Percentiles rank a stretch among this genome's conserved stretches.
phyloP scores from a whole-genome alignment of 2,888 invertebrate species.

The Agrotis clavis region DNA sequence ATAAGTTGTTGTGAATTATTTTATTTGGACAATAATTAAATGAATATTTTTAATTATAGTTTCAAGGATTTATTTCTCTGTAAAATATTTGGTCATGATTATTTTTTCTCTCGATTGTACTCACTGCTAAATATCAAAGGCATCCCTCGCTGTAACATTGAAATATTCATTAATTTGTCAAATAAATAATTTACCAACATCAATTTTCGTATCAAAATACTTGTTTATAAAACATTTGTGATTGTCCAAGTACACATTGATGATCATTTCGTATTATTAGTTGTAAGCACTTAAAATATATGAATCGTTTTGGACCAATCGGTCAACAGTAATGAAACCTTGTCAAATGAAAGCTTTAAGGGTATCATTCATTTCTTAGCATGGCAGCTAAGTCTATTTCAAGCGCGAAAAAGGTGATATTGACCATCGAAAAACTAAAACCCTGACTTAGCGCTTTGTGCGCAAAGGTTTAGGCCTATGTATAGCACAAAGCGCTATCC shows the following conservation, averaged over 20 bases:
- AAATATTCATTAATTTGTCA: constrained; percentile 46
- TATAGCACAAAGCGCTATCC: too few relatives aligned
- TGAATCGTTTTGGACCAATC: too few relatives aligned
- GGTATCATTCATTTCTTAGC: too few relatives aligned
- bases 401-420: too few relatives aligned
- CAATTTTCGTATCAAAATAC: neutral
- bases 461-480: too few relatives aligned
- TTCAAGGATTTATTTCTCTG: constrained; percentile 31
- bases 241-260: constrained; percentile 23
- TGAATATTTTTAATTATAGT: constrained; percentile 34
- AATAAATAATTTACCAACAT: neutral
- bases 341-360: too few relatives aligned
- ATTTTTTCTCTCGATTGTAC: neutral
- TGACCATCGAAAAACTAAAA: too few relatives aligned
- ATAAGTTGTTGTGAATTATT: constrained; percentile 14
- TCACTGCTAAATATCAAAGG: neutral
- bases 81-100: neutral
- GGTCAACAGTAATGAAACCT: too few relatives aligned
- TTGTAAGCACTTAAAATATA: too few relatives aligned
- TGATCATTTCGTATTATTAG: neutral
- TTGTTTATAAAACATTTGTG: constrained; percentile 36
- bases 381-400: too few relatives aligned
- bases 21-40: constrained; percentile 40
- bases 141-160: constrained; percentile 5
- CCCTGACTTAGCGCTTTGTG: too few relatives aligned